phyloP scores from a whole-genome alignment of 1,140 invertebrate genomes.

The Lasaia peninsularis region DNA sequence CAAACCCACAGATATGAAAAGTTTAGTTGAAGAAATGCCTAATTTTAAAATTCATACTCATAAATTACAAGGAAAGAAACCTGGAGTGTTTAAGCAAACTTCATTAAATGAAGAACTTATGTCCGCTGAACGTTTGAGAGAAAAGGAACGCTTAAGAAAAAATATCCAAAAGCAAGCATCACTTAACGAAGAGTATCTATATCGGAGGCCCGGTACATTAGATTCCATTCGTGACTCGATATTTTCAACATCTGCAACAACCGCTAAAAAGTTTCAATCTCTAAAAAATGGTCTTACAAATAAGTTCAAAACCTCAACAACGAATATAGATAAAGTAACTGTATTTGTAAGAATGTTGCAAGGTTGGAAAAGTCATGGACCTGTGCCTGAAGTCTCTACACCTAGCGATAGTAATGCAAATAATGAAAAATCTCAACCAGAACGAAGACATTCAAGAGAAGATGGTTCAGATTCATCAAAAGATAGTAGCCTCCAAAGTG shows the following conservation, averaged over 20 bases:
- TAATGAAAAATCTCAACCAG: constrained; percentile 54
- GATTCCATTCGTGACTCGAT: constrained; percentile 86
- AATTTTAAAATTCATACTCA: constrained; percentile 78
- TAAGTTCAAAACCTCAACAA: constrained; percentile 88
- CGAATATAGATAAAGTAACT: constrained; percentile 88
- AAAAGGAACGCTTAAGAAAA: constrained; percentile 89
- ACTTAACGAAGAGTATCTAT: constrained; percentile 91
- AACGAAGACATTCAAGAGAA: constrained; percentile 77
- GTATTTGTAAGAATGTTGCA: constrained; percentile 87
- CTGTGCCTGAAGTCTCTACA: constrained; percentile 67
- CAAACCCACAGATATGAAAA: constrained; percentile 82
- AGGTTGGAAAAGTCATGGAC: constrained; percentile 82
- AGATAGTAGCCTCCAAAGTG: constrained; percentile 93
- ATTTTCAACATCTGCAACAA: constrained; percentile 83
- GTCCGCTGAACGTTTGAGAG: constrained; percentile 87
- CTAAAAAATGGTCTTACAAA: constrained; percentile 90
- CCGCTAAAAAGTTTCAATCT: constrained; percentile 88
- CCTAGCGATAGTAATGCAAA: constrained; percentile 58
- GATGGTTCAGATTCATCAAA: constrained; percentile 94
- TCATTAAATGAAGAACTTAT: constrained; percentile 94
- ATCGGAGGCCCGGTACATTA: constrained; percentile 81
- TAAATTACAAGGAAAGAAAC: constrained; percentile 70
- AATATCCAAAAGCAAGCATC: constrained; percentile 94
- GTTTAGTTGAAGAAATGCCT: constrained; percentile 79
- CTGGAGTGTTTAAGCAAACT: constrained; percentile 88